A percentile compares a stretch with the other conserved stretches of the same genome.
Evolutionary conservation across 2,113 vertebrate genomes (phyloP).

Genomic region (Scopus umbretta): DNA sequence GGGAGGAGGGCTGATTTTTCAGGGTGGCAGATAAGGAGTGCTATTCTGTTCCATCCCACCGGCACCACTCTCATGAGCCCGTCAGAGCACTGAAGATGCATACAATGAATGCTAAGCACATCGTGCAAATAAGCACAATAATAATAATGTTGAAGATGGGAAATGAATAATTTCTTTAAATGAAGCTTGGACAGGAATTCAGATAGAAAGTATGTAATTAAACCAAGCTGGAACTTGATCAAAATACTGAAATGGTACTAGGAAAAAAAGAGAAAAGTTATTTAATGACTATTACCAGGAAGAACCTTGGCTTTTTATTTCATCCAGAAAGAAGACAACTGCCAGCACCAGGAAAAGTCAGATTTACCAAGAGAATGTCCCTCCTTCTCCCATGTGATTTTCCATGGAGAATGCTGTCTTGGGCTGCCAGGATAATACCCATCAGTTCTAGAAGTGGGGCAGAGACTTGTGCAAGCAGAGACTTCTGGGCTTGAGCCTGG

Average conservation of each 20-base stretch:
- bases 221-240: constrained; percentile 42
- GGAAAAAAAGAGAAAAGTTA: background rate
- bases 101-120: constrained; percentile 48
- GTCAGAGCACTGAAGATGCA: background rate
- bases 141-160: constrained; percentile 46
- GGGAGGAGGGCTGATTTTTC: background rate
- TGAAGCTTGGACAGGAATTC: constrained; percentile 58
- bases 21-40: background rate
- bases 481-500: background rate
- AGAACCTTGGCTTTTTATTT: constrained; percentile 1
- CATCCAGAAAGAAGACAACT: background rate
- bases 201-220: constrained; percentile 58
- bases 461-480: background rate
- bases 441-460: background rate
- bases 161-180: constrained; percentile 65
- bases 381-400: background rate
- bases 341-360: background rate
- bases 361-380: background rate
- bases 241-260: constrained; percentile 49
- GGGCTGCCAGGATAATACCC: background rate
- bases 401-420: background rate
- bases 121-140: constrained; percentile 49
- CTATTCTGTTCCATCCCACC: background rate
- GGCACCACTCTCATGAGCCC: background rate
- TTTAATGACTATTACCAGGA: constrained; percentile 14